phyloP scores from a whole-genome alignment of 1,140 invertebrate genomes.

The Drosophila fuyamai region DNA sequence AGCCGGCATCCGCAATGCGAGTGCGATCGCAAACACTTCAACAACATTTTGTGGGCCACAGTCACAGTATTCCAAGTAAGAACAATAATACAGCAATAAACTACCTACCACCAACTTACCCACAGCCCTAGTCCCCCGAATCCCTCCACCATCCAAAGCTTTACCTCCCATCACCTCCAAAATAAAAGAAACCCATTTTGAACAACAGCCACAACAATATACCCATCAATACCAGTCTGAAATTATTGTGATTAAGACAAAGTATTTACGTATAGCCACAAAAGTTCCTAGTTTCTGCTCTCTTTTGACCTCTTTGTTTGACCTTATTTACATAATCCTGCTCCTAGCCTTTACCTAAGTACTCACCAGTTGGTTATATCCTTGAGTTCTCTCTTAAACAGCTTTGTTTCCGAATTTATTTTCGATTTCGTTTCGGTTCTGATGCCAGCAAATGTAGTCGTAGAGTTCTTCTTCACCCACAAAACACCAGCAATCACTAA shows the following conservation, averaged over 20 bases:
- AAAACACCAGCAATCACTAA: slow-evolving; percentile 4
- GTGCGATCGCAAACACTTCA: slow-evolving; percentile 98
- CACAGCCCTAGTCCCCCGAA: background rate
- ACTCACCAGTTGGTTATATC: slow-evolving; percentile 7
- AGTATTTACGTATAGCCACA: slow-evolving; percentile 46
- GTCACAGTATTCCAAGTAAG: slow-evolving; percentile 99
- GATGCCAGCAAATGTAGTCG: slow-evolving; percentile 53
- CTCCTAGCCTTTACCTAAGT: slow-evolving; percentile 23
- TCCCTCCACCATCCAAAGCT: slow-evolving; percentile 1
- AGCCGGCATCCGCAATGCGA: slow-evolving; percentile 94
- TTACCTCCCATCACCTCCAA: background rate
- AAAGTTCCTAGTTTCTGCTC: slow-evolving; percentile 42
- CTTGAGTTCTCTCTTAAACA: slow-evolving; percentile 28
- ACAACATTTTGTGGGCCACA: slow-evolving; percentile 97
- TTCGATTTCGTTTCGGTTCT: slow-evolving; percentile 39
- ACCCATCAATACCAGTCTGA: slow-evolving; percentile 35
- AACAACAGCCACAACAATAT: slow-evolving; percentile 44
- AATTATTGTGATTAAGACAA: slow-evolving; percentile 43
- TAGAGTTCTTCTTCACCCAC: slow-evolving; percentile 31
- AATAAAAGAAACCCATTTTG: slow-evolving; percentile 1
- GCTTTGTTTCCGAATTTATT: slow-evolving; percentile 31
- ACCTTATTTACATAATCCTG: slow-evolving; percentile 15
- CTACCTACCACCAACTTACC: slow-evolving; percentile 1
- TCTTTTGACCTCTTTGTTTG: slow-evolving; percentile 10
- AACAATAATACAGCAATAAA: slow-evolving; percentile 69